Conservation (phyloP, 2,888 invertebrate genomes). For the Tiphia femorata region DNA sequence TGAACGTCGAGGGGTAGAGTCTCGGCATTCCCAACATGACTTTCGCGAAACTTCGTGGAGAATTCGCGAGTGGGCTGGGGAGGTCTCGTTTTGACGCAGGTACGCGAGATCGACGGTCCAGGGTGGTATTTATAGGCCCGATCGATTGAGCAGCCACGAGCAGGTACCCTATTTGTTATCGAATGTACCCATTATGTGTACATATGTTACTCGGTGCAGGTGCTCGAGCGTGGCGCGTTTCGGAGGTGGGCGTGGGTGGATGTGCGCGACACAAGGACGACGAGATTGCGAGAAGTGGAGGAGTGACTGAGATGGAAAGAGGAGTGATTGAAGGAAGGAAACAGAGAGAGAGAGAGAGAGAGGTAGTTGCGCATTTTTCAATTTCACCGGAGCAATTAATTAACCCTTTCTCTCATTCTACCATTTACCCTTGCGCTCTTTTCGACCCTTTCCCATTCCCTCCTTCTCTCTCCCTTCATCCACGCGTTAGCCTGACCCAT, state of each 20-base stretch:
- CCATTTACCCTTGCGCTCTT: conserved; percentile 12
- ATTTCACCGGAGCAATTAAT: conserved; percentile 45
- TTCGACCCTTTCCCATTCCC: conserved; percentile 2
- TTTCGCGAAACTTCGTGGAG: too few relatives aligned
- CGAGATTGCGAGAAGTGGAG: conserved; percentile 4
- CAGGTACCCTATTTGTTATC: conserved; percentile 23
- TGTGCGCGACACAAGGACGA: background rate
- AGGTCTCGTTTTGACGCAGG: too few relatives aligned
- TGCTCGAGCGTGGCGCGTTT: background rate
- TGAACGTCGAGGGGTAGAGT: too few relatives aligned
- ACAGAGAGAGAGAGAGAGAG: conserved; percentile 14
- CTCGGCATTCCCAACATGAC: too few relatives aligned
- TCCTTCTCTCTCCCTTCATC: conserved; percentile 1
- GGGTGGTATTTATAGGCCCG: conserved; percentile 15
- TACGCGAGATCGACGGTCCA: conserved; percentile 11
- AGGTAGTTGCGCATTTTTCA: conserved; percentile 46
- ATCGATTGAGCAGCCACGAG: conserved; percentile 21
- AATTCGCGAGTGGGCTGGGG: too few relatives aligned
- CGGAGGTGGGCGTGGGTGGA: background rate
- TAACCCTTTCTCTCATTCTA: conserved; percentile 32
- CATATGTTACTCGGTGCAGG: conserved; percentile 18
- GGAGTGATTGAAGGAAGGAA: background rate
- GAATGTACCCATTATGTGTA: conserved; percentile 14
- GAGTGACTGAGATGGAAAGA: background rate
- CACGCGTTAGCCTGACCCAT: conserved; percentile 43